Percentiles rank a stretch among this genome's conserved stretches.
Conservation (phyloP, 2,888 invertebrate species). For the Nemapogon koenigi region DNA sequence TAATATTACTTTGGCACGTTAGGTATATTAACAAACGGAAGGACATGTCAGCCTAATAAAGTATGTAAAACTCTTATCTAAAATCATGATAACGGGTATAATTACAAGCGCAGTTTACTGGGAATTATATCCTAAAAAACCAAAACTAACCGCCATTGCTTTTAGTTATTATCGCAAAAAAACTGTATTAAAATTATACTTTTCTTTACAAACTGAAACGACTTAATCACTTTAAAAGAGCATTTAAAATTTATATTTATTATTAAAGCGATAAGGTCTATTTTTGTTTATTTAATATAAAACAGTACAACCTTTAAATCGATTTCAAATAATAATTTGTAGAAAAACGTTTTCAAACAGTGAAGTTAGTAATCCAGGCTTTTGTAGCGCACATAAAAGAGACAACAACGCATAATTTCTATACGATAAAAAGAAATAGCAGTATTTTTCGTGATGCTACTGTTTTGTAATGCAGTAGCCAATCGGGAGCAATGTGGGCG, state of each 20-base stretch:
- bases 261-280: not conserved
- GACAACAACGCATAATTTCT: slow-evolving; percentile 21
- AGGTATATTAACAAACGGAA: too few relatives aligned
- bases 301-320: not conserved
- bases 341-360: slow-evolving; percentile 51
- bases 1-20: too few relatives aligned
- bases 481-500: slow-evolving; percentile 47
- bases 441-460: slow-evolving; percentile 26
- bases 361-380: slow-evolving; percentile 46
- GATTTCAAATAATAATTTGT: slow-evolving; percentile 30
- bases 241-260: not conserved
- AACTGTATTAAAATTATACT: slow-evolving; percentile 48
- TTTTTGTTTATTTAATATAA: not conserved
- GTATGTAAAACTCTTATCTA: slow-evolving; percentile 43
- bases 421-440: slow-evolving; percentile 31
- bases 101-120: slow-evolving; percentile 38
- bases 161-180: slow-evolving; percentile 43
- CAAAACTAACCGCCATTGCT: slow-evolving; percentile 35
- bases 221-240: slow-evolving; percentile 15
- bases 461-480: slow-evolving; percentile 39
- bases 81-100: slow-evolving; percentile 51
- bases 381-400: slow-evolving; percentile 34
- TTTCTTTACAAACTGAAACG: slow-evolving; percentile 18
- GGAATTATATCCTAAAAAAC: slow-evolving; percentile 41
- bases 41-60: slow-evolving; percentile 39